A percentile compares a stretch with the other conserved stretches of the same genome.
These are phyloP conservation scores for Drosophila tripunctata DNA, from an alignment of 2,888 invertebrate genomes.

Conservation along the genomic window DNA sequence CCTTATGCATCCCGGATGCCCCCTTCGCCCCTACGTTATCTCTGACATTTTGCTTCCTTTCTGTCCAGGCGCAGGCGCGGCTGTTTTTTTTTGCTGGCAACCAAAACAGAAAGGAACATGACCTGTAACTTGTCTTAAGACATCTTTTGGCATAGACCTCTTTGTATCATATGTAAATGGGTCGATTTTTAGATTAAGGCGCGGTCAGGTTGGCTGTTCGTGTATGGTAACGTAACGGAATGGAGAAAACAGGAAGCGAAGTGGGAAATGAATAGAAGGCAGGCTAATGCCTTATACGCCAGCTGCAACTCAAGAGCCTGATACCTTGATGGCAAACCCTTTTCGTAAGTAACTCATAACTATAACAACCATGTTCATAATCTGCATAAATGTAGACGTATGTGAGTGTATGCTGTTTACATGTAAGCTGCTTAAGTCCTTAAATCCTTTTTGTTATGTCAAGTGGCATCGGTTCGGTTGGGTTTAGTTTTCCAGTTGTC, in stretches of 20 bases:
- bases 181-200: background rate
- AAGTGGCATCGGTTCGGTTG: slow-evolving; percentile 51
- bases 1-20: slow-evolving; percentile 5
- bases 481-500: slow-evolving; percentile 41
- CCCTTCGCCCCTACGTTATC: background rate
- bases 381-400: slow-evolving; percentile 68
- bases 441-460: slow-evolving; percentile 75
- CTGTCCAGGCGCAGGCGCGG: slow-evolving; percentile 56
- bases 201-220: too few species aligned
- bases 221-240: too few species aligned
- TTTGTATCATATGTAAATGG: slow-evolving; percentile 51
- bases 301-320: slow-evolving; percentile 53
- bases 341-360: slow-evolving; percentile 29
- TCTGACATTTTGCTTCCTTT: too few species aligned
- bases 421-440: slow-evolving; percentile 72
- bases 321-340: slow-evolving; percentile 37
- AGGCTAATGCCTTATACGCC: slow-evolving; percentile 30
- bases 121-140: slow-evolving; percentile 6
- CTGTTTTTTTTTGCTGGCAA: slow-evolving; percentile 25
- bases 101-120: slow-evolving; percentile 11
- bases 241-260: too few species aligned
- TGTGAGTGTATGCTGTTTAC: slow-evolving; percentile 55
- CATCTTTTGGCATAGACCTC: slow-evolving; percentile 5
- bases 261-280: too few species aligned
- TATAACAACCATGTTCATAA: slow-evolving; percentile 61